These are phyloP conservation scores for Margaritifera margaritifera DNA, from an alignment of 2,888 invertebrate genomes.

Conservation along the genomic window DNA sequence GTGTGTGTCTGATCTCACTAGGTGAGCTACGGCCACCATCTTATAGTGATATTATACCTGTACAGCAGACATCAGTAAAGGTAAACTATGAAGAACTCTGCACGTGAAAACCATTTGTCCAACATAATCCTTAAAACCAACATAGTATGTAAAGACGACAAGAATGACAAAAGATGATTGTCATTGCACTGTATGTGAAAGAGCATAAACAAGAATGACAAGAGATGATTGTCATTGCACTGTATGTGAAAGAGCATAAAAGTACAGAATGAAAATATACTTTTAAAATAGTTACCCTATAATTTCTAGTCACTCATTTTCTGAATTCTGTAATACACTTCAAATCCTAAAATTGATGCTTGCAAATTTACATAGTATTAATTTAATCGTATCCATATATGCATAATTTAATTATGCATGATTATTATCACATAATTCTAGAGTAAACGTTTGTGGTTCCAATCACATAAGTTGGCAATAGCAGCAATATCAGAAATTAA, in stretches of 20 bases:
- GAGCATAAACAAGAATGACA: not conserved
- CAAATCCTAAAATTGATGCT: too few relatives aligned
- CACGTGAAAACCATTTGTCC: constrained; percentile 70
- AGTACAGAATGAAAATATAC: not conserved
- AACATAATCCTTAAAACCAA: constrained; percentile 64
- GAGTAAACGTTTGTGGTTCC: too few relatives aligned
- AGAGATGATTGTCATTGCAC: not conserved
- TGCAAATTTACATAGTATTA: too few relatives aligned
- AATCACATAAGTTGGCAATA: too few relatives aligned
- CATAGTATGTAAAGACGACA: constrained; percentile 8
- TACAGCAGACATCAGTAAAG: constrained; percentile 73
- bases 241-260: not conserved
- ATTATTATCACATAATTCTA: too few relatives aligned
- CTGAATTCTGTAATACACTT: too few relatives aligned
- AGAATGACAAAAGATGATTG: not conserved
- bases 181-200: not conserved
- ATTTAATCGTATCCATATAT: too few relatives aligned
- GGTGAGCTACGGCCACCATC: too few relatives aligned
- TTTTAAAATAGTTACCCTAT: not conserved
- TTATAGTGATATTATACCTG: constrained; percentile 73
- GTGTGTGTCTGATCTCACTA: too few relatives aligned
- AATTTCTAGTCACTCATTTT: not conserved
- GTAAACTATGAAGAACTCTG: constrained; percentile 74
- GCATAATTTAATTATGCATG: too few relatives aligned
- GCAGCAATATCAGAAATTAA: too few relatives aligned